Evolutionary conservation across 2,113 vertebrate species (phyloP).

Genomic region (Chunga burmeisteri): DNA sequence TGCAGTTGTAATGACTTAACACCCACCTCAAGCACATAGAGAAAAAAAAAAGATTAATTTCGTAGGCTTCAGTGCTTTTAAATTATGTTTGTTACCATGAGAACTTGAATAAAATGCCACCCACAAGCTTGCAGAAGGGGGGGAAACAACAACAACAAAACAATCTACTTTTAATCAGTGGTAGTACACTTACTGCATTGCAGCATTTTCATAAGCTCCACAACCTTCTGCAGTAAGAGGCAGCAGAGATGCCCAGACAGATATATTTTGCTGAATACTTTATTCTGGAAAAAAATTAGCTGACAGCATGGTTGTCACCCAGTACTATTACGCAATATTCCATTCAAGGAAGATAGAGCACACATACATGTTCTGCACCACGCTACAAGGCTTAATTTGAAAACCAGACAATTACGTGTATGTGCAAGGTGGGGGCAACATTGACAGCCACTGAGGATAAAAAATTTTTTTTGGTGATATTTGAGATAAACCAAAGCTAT

Average conservation of each 20-base stretch:
- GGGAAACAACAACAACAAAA: neutral
- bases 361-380: neutral
- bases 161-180: conserved; percentile 40
- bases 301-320: neutral
- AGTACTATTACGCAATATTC: neutral
- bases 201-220: conserved; percentile 48
- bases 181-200: conserved; percentile 54
- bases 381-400: neutral
- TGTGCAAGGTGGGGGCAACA: neutral
- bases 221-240: conserved; percentile 2
- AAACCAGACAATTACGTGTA: neutral
- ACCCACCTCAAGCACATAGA: conserved; percentile 19
- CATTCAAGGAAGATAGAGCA: neutral
- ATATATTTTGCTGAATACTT: conserved; percentile 31
- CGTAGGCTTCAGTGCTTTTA: conserved; percentile 43
- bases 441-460: neutral
- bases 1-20: conserved; percentile 61
- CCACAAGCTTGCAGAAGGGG: conserved; percentile 8
- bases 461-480: neutral
- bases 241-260: conserved; percentile 32
- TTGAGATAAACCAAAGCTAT: neutral
- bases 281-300: conserved; percentile 5
- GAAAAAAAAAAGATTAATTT: conserved; percentile 19
- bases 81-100: conserved; percentile 54
- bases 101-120: conserved; percentile 58